These are phyloP conservation scores for Gastracanthus pulcherrimus DNA, from an alignment of 2,888 invertebrate species.

Conservation along the genomic window DNA sequence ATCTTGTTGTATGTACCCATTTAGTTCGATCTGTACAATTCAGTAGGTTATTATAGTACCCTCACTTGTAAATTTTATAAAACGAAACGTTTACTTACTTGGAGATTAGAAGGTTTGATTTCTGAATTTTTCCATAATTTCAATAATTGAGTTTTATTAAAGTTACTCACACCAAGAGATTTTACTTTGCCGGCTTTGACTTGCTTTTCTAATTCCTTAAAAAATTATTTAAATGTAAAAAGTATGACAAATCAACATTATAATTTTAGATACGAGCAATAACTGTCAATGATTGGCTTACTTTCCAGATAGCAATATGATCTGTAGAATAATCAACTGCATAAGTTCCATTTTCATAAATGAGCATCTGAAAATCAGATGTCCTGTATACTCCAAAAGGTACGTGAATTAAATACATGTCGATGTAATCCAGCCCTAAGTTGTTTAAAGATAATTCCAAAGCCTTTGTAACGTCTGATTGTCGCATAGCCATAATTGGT, in stretches of 20 bases:
- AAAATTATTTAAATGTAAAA: too few species aligned
- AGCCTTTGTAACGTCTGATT: constrained; percentile 1
- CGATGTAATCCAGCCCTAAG: constrained; percentile 20
- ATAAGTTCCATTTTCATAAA: background rate
- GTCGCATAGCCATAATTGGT: background rate
- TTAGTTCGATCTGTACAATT: constrained; percentile 17
- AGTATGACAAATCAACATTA: too few species aligned
- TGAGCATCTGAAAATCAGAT: background rate
- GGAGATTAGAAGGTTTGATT: constrained; percentile 23
- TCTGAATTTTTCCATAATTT: constrained; percentile 22
- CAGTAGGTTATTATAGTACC: background rate
- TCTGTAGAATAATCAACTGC: constrained; percentile 4
- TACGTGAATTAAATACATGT: constrained; percentile 30
- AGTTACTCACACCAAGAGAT: constrained; percentile 30
- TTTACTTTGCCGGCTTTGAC: constrained; percentile 26
- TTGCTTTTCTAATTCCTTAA: constrained; percentile 36
- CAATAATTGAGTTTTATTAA: constrained; percentile 27
- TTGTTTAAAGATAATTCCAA: background rate
- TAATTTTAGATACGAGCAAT: too few species aligned
- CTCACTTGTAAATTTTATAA: background rate
- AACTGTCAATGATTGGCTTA: too few species aligned
- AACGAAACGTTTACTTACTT: constrained; percentile 7
- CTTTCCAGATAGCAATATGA: constrained; percentile 36
- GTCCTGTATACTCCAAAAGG: background rate
- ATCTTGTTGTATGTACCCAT: constrained; percentile 19